These are phyloP conservation scores for Sebastes diaconus DNA, from an alignment of 2,797 vertebrate species.

Conservation along the genomic window DNA sequence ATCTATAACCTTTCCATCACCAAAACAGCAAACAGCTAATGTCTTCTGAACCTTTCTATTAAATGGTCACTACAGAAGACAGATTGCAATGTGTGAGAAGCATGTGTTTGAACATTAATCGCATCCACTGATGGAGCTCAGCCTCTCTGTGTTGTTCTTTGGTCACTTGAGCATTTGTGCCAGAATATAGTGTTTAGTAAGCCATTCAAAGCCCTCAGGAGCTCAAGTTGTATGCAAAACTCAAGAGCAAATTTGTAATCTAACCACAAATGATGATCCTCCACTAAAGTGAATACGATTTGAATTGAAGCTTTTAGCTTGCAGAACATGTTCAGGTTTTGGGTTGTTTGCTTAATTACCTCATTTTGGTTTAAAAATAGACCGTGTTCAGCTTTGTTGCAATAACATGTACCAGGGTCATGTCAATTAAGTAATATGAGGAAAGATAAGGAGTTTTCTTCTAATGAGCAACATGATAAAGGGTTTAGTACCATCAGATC, in stretches of 20 bases:
- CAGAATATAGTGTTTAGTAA: slow-evolving; percentile 31
- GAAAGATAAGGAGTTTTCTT: not conserved
- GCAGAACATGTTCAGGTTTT: not conserved
- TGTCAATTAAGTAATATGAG: slow-evolving; percentile 1
- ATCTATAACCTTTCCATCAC: not conserved
- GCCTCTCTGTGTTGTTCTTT: slow-evolving; percentile 16
- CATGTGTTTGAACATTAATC: slow-evolving; percentile 14
- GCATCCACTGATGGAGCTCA: slow-evolving; percentile 5
- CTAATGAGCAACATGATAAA: not conserved
- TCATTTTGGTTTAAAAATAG: slow-evolving; percentile 16
- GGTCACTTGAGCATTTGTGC: slow-evolving; percentile 23
- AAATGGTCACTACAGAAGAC: not conserved
- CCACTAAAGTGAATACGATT: not conserved
- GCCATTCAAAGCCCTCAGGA: slow-evolving; percentile 26
- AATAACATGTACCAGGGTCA: slow-evolving; percentile 1
- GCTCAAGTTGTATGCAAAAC: slow-evolving; percentile 6
- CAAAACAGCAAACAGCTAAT: not conserved
- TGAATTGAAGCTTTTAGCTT: not conserved
- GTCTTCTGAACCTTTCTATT: not conserved
- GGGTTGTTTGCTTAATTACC: not conserved
- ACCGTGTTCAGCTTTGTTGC: not conserved
- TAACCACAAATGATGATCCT: not conserved
- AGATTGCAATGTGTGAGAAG: not conserved
- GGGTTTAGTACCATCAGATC: not conserved
- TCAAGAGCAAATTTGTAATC: slow-evolving; percentile 17